phyloP scores from a whole-genome alignment of 2,888 invertebrate species.

The Sminthurinus aureus region DNA sequence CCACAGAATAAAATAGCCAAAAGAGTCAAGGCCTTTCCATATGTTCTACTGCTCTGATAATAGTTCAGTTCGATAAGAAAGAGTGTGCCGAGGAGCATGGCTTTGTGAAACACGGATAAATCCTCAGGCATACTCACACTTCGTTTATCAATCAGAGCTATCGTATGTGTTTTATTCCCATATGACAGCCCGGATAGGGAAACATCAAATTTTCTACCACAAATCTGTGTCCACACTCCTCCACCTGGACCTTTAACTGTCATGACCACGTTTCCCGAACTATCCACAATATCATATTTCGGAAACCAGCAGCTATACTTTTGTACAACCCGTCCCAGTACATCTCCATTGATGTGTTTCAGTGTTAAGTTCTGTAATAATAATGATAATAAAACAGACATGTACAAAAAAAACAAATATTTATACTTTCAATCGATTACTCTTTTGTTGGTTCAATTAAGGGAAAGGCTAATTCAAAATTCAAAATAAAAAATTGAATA shows the following conservation, averaged over 20 bases:
- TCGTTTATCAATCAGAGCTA: constrained; percentile 5
- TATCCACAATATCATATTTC: constrained; percentile 3
- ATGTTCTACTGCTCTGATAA: neutral
- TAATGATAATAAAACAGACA: no score
- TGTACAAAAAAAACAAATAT: no score
- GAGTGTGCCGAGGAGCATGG: neutral
- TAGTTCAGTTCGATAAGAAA: constrained; percentile 2
- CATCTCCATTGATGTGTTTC: no score
- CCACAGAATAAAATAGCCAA: neutral
- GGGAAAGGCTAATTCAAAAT: no score
- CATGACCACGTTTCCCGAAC: neutral
- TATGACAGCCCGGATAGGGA: neutral
- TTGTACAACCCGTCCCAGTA: neutral
- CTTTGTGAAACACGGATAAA: neutral
- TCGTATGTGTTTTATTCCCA: neutral
- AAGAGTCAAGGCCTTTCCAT: neutral
- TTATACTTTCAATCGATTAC: no score
- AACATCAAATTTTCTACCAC: constrained; percentile 9
- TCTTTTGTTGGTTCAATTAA: no score
- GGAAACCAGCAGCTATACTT: neutral
- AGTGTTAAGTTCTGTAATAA: no score
- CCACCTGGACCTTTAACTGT: neutral
- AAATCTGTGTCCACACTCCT: constrained; percentile 16
- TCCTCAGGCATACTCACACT: neutral
- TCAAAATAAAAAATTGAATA: no score